Conservation (phyloP, 2,888 invertebrate species). For the Epinotia nisella region DNA sequence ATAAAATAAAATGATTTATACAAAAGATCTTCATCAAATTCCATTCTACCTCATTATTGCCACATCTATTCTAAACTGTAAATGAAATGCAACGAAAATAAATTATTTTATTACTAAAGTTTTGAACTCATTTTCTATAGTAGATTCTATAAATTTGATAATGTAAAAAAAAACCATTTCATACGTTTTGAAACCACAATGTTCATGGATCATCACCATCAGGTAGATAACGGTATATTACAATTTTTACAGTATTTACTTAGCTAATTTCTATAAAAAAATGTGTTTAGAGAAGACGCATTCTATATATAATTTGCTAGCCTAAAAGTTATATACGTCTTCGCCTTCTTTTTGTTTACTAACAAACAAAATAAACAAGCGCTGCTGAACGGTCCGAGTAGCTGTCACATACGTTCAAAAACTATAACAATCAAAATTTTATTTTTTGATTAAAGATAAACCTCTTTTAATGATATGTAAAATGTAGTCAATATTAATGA, state of each 20-base stretch:
- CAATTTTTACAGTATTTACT: background rate
- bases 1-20: too few relatives aligned
- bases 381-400: conserved; percentile 24
- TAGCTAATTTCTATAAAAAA: background rate
- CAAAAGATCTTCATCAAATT: too few relatives aligned
- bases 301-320: background rate
- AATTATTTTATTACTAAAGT: too few relatives aligned
- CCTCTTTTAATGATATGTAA: background rate
- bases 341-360: conserved; percentile 10
- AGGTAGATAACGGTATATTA: background rate
- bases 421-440: background rate
- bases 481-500: background rate
- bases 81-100: too few relatives aligned
- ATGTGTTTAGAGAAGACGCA: background rate
- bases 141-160: too few relatives aligned
- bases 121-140: too few relatives aligned
- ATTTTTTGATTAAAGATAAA: background rate
- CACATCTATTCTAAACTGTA: too few relatives aligned
- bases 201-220: background rate
- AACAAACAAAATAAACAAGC: background rate
- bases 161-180: background rate
- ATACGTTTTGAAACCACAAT: conserved; percentile 13
- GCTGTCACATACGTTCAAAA: conserved; percentile 30
- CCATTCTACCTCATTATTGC: too few relatives aligned
- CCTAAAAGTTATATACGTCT: background rate